Evolutionary conservation across 37 sponge, comb jelly and placozoan genomes (phyloP).

Genomic region (Cliona cf. orientalis): DNA sequence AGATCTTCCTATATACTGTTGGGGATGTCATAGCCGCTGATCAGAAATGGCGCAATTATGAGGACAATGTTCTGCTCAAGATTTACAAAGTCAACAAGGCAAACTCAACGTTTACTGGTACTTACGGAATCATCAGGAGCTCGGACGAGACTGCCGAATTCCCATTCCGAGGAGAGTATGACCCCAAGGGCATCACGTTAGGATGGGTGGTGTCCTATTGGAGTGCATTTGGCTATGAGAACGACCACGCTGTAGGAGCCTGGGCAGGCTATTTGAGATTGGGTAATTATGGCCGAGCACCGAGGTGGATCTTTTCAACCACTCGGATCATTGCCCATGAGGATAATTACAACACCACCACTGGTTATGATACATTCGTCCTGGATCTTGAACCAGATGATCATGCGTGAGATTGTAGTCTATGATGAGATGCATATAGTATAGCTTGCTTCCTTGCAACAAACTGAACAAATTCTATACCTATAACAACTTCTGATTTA

Average conservation of each 20-base stretch:
- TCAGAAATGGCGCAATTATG: not conserved
- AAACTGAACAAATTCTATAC: no score
- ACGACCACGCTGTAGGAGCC: not conserved
- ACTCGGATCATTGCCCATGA: not conserved
- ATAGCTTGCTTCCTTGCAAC: no score
- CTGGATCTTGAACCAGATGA: no score
- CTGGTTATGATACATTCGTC: not conserved
- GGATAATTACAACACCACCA: not conserved
- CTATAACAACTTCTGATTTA: no score
- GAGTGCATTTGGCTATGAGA: conserved; percentile 1
- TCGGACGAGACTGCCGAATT: not conserved
- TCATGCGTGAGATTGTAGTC: no score
- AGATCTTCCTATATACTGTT: no score
- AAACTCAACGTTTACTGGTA: conserved; percentile 6
- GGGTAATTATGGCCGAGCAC: not conserved
- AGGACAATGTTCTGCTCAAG: not conserved
- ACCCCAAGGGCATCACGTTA: not conserved
- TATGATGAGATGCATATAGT: no score
- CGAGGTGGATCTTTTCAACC: not conserved
- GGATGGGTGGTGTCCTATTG: conserved; percentile 9
- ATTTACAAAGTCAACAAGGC: not conserved
- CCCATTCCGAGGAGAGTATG: not conserved
- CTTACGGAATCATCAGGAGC: not conserved
- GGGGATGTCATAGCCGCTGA: conserved; percentile 7
- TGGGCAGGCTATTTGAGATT: not conserved